Percentiles rank a stretch among this genome's conserved stretches.
Conservation (phyloP, 2,888 invertebrate species). For the Eucera pruinosa region DNA sequence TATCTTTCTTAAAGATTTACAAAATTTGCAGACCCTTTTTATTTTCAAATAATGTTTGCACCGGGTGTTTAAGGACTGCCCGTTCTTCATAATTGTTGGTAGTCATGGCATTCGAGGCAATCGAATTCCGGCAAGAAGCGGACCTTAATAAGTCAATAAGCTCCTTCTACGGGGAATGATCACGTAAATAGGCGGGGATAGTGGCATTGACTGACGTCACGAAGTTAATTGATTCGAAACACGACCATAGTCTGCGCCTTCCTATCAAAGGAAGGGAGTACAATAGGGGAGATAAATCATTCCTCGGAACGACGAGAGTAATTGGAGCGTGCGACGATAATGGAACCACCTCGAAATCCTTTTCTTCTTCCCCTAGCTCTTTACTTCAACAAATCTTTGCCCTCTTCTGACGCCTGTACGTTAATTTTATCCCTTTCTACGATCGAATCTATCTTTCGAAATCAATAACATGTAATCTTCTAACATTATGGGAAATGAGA, state of each 20-base stretch:
- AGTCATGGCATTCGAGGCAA: conserved; percentile 10
- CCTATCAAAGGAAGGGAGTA: conserved; percentile 43
- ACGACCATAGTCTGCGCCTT: conserved; percentile 50
- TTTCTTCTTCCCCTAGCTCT: conserved; percentile 9
- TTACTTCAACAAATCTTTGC: conserved; percentile 15
- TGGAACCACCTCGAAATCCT: conserved; percentile 63
- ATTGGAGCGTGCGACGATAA: conserved; percentile 76
- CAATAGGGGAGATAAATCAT: conserved; percentile 75
- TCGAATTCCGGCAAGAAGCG: conserved; percentile 47
- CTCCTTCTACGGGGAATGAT: conserved; percentile 40
- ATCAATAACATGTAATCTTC: neutral
- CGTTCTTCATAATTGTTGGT: neutral
- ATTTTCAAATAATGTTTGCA: neutral
- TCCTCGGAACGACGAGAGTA: conserved; percentile 72
- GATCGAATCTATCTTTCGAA: neutral
- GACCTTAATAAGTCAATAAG: conserved; percentile 57
- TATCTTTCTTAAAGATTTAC: too few species aligned
- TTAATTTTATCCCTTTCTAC: neutral
- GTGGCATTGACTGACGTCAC: conserved; percentile 48
- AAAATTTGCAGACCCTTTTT: too few species aligned
- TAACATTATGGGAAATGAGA: neutral
- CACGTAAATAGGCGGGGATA: conserved; percentile 51
- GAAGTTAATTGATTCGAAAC: conserved; percentile 65
- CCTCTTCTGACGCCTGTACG: conserved; percentile 16
- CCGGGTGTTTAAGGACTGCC: neutral